Percentiles rank a stretch among this genome's conserved stretches.
Evolutionary conservation across 35 echinoderm and acorn worm genomes (phyloP).

Genomic region (Stichopus chloronotus): DNA sequence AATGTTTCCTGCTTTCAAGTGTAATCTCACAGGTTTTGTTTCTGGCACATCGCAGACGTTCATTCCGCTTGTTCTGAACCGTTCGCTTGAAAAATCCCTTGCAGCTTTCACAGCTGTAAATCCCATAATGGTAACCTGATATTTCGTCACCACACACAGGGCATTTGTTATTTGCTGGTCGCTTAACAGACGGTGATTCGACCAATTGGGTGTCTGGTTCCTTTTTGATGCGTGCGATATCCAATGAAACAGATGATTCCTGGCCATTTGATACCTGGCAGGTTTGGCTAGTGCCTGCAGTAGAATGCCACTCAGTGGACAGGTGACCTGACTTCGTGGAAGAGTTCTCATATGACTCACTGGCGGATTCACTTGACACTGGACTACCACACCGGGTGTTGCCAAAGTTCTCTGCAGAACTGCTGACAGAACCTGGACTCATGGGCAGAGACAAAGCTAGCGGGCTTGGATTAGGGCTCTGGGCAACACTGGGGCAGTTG

Average conservation of each 20-base stretch:
- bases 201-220: not conserved
- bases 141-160: slow-evolving; percentile 80
- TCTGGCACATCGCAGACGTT: slow-evolving; percentile 70
- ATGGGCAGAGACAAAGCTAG: not conserved
- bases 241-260: not conserved
- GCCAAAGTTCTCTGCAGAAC: not conserved
- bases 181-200: not conserved
- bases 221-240: not conserved
- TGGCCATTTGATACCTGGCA: not conserved
- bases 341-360: not conserved
- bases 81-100: slow-evolving; percentile 96
- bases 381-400: not conserved
- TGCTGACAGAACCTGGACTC: slow-evolving; percentile 31
- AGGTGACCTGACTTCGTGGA: not conserved
- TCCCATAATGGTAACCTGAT: slow-evolving; percentile 97
- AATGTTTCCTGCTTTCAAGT: slow-evolving; percentile 76
- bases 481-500: not conserved
- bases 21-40: slow-evolving; percentile 63
- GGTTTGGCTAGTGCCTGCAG: not conserved
- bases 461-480: not conserved
- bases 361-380: not conserved
- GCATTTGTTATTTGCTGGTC: slow-evolving; percentile 76
- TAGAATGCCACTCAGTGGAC: not conserved
- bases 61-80: slow-evolving; percentile 81
- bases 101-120: slow-evolving; percentile 90